Evolutionary conservation across 2,113 vertebrate species (phyloP).

Genomic region (Gorsachius goisagi): DNA sequence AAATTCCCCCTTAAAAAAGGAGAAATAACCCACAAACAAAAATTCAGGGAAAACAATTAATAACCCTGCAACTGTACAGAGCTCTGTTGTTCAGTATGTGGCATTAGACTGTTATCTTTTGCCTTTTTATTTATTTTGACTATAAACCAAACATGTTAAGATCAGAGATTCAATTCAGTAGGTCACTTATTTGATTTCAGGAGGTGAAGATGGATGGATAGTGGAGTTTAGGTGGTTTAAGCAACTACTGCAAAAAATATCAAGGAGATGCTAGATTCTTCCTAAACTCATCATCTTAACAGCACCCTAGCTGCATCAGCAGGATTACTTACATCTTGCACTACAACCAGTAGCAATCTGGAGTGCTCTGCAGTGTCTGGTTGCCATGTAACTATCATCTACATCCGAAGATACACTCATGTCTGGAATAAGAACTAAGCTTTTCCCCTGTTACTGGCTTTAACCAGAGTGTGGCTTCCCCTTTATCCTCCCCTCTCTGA

Average conservation of each 20-base stretch:
- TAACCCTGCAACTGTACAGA: background rate
- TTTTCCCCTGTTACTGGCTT: background rate
- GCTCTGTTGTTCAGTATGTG: background rate
- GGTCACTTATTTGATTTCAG: background rate
- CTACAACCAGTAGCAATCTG: background rate
- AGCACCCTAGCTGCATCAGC: background rate
- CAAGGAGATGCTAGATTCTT: background rate
- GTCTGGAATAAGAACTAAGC: slow-evolving; percentile 26
- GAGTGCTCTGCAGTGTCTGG: background rate
- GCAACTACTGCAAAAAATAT: background rate
- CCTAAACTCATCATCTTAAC: background rate
- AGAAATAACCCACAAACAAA: background rate
- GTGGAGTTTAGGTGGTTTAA: background rate
- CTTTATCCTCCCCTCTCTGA: background rate
- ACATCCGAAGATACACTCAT: background rate
- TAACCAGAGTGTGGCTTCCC: background rate
- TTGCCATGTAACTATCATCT: slow-evolving; percentile 33
- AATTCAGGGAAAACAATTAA: background rate
- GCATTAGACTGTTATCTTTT: background rate
- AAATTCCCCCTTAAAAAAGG: background rate
- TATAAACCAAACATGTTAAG: slow-evolving; percentile 1
- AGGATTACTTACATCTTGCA: background rate
- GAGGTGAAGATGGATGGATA: background rate
- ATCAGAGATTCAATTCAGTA: slow-evolving; percentile 1
- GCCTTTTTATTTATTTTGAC: slow-evolving; percentile 10